These are phyloP conservation scores for Brachyptera risi DNA, from an alignment of 2,888 invertebrate species.

Conservation along the genomic window DNA sequence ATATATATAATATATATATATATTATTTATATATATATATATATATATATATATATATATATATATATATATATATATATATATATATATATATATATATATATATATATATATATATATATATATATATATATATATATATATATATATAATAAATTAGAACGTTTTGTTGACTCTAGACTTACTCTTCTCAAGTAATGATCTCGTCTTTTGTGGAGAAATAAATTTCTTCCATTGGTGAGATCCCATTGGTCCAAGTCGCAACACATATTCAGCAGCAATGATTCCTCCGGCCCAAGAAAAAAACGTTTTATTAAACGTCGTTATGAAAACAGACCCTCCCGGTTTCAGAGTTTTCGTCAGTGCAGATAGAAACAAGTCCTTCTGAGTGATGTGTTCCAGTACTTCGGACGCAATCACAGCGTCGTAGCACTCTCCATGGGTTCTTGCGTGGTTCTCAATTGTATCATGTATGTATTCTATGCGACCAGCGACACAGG, in stretches of 20 bases:
- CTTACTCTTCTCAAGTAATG: constrained; percentile 62
- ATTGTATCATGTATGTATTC: constrained; percentile 53
- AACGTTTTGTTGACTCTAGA: too few relatives aligned
- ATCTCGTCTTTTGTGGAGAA: constrained; percentile 69
- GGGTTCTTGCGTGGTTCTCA: constrained; percentile 54
- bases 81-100: too few relatives aligned
- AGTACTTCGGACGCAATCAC: constrained; percentile 86
- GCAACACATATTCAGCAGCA: constrained; percentile 71
- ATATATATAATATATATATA: too few relatives aligned
- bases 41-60: too few relatives aligned
- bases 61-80: too few relatives aligned
- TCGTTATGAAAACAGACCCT: constrained; percentile 67
- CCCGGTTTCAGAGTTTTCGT: constrained; percentile 61
- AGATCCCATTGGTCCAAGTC: constrained; percentile 77
- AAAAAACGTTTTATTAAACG: constrained; percentile 56
- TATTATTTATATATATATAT: too few relatives aligned
- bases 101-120: too few relatives aligned
- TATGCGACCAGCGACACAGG: constrained; percentile 39
- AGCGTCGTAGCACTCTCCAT: constrained; percentile 64
- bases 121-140: too few relatives aligned
- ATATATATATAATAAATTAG: too few relatives aligned
- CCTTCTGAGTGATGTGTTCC: constrained; percentile 77
- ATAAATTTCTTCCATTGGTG: constrained; percentile 91
- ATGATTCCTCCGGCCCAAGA: constrained; percentile 69
- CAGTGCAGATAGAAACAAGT: constrained; percentile 64